phyloP scores from a whole-genome alignment of 2,113 vertebrate genomes.

The Noctilio leporinus region DNA sequence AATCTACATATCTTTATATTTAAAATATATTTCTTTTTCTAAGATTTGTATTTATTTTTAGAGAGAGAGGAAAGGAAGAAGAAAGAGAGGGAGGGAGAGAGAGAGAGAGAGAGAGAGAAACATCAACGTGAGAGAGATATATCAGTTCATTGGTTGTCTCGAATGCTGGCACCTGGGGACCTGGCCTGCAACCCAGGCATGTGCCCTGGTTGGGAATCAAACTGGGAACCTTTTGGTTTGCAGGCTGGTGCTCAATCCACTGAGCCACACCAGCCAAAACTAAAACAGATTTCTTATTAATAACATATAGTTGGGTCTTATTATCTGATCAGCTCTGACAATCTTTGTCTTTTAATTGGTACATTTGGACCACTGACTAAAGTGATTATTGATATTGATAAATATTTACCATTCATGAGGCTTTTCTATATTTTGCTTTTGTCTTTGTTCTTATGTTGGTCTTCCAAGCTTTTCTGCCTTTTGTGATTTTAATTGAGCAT shows the following conservation, averaged over 20 bases:
- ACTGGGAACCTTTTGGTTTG: no score
- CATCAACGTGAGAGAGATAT: no score
- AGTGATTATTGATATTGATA: background rate
- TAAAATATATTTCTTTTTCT: background rate
- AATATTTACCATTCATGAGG: background rate
- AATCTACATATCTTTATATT: background rate
- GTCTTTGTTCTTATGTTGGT: background rate
- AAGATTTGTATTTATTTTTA: no score
- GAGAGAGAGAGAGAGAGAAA: no score
- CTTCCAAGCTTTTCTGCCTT: background rate
- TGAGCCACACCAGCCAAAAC: no score
- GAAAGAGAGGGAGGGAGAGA: no score
- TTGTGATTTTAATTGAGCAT: background rate
- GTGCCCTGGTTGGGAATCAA: no score
- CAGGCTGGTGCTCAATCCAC: no score
- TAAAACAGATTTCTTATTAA: background rate
- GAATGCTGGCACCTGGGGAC: no score
- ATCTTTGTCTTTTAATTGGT: background rate
- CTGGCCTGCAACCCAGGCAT: no score
- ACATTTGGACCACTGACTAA: background rate
- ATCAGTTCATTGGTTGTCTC: no score
- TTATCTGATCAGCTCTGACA: background rate
- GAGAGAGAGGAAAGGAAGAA: no score
- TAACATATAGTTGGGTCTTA: background rate
- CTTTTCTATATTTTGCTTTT: background rate